These are phyloP conservation scores for Pogona vitticeps DNA, from an alignment of 2,113 vertebrate species.

Conservation along the genomic window DNA sequence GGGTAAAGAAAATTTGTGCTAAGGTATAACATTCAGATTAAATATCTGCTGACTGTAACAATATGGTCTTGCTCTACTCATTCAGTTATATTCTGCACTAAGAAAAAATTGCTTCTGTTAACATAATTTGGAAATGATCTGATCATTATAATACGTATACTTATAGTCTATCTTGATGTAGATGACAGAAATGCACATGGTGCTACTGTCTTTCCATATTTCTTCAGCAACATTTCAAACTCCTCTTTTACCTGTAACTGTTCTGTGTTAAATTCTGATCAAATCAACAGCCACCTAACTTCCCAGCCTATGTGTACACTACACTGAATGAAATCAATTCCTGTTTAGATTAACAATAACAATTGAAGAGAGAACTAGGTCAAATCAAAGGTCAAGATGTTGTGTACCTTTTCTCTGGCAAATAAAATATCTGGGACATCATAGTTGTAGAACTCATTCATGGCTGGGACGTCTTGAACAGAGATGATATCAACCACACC, in stretches of 20 bases:
- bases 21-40: not conserved
- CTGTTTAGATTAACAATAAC: not conserved
- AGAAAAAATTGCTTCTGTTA: no score
- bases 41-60: not conserved
- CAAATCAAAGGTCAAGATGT: not conserved
- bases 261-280: not conserved
- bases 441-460: slow-evolving; percentile 65
- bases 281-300: not conserved
- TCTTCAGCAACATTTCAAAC: not conserved
- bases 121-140: not conserved
- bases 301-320: not conserved
- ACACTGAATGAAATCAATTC: not conserved
- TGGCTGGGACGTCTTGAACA: slow-evolving; percentile 73
- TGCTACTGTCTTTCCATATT: not conserved
- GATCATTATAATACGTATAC: not conserved
- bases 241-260: not conserved
- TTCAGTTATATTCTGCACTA: not conserved
- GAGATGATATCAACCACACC: slow-evolving; percentile 74
- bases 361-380: not conserved
- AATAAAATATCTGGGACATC: slow-evolving; percentile 58
- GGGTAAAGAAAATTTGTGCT: not conserved
- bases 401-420: slow-evolving; percentile 69
- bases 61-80: not conserved
- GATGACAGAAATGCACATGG: not conserved
- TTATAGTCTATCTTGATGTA: not conserved